Base-by-base conservation (phyloP, 2,888 invertebrate genomes). In the Heliconius erato region DNA sequence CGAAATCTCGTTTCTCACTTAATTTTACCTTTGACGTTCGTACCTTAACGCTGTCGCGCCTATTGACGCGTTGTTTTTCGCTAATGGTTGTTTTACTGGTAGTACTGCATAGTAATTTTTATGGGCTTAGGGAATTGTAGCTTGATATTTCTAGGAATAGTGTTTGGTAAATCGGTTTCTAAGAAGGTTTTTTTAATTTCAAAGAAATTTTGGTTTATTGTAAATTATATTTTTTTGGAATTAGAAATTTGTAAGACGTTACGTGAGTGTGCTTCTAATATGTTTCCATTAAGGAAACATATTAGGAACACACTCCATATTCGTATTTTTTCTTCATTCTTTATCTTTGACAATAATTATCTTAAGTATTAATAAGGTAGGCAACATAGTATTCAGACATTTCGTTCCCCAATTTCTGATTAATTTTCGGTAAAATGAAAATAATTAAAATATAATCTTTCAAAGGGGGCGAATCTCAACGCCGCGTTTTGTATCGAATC, bases 21-120 rank as follows among this genome's bases (percentile, higher is more conserved):
- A 65, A 77, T 77, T 63, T 59, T 23, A 23, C 65, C 65, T 77
- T 77, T 78, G 78, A 78, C 67, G 26, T 67, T 44, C 3, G 44
- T 28, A 44, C 78, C 67, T 44, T 67, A 78, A 78, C 40, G 67
- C 40, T 67, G 67, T 78, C 44, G 26, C 77, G 71, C 69, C 71
- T 81, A 77, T 77, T 71, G 71, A 65, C 63, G 81, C 40, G 74
- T 74, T 74, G 67, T 68, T 35, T 74, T 54, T 35, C 59, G 71
- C 77, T 78, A 77, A 81, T 81, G 63, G 81, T 28, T 26, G 63
- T 71, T 77, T 40, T 49, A 2, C 59, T n/a, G 23, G 65, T 26
- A 40, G 40, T 44, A 44, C 77, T 6, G 28, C 26, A 26, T 19
- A 78, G 63, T 44, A 67, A 67, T 78, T 67, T 59, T 40, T 65